These are phyloP conservation scores for Diloba caeruleocephala DNA, from an alignment of 2,888 invertebrate genomes.

Conservation along the genomic window DNA sequence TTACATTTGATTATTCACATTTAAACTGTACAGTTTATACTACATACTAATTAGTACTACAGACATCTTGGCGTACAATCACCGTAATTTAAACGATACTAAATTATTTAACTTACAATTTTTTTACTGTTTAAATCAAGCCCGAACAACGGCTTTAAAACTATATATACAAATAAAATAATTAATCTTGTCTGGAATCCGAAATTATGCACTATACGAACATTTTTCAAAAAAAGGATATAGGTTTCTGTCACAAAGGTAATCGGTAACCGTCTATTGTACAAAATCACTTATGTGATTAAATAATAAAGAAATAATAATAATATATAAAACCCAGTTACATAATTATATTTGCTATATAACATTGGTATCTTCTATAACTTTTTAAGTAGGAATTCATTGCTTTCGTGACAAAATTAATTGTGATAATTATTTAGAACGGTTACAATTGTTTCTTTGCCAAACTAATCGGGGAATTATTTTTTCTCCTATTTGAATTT, in stretches of 20 bases:
- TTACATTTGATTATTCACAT: conserved; percentile 57
- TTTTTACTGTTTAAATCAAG: conserved; percentile 18
- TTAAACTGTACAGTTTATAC: conserved; percentile 56
- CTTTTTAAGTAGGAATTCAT: too few relatives aligned
- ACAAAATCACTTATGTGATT: too few relatives aligned
- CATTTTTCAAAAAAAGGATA: conserved; percentile 22
- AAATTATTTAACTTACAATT: conserved; percentile 10
- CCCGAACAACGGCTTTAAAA: conserved; percentile 12
- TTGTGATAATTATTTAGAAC: too few relatives aligned
- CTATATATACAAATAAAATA: too few relatives aligned
- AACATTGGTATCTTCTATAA: too few relatives aligned
- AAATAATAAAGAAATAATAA: too few relatives aligned
- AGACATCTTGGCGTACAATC: conserved; percentile 53
- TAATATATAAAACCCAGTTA: too few relatives aligned
- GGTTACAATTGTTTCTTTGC: too few relatives aligned
- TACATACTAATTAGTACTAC: conserved; percentile 55
- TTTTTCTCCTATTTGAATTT: too few relatives aligned
- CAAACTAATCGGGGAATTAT: too few relatives aligned
- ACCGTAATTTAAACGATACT: conserved; percentile 34
- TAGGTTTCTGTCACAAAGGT: background rate
- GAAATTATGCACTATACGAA: conserved; percentile 27
- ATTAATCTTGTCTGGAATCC: background rate
- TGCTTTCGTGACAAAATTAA: too few relatives aligned
- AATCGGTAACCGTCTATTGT: background rate
- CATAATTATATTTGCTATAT: too few relatives aligned